Base-by-base conservation (phyloP, 2,797 vertebrate genomes). In the Hoplostethus atlanticus region DNA sequence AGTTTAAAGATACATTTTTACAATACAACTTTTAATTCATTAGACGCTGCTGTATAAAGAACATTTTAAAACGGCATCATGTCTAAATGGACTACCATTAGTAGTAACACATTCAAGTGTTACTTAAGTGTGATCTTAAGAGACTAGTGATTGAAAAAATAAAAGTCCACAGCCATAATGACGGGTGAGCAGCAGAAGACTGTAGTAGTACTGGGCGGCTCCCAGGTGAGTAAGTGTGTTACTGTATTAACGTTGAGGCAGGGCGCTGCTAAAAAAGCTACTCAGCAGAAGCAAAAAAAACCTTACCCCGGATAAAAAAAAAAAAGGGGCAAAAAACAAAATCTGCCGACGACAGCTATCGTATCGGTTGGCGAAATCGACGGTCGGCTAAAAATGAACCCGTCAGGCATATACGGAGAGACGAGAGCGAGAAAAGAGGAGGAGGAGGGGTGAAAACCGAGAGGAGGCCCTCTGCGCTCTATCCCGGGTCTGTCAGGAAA, bases 401-500 rank as follows among this genome's bases (percentile, higher is more conserved):
- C 69, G 73, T 75, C 59, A 65, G 77, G 64, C 44, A 80, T 69
- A 78, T 78, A 31, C 55, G 40, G 44, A 38, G 46, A 81, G 61
- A 4, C 10, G 71, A 25, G 13, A 28, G 25, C 8, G 5, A 15
- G 30, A 31, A 47, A 46, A 25, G 54, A 15, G 52, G 31, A 71
- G 44, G 31, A 34, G 6, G 42, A 25, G 58, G 53, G 68, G 68
- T 68, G 87, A 84, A 86, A 84, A 74, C 77, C 71, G 77, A 90
- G 80, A 71, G 17, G 66, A 80, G 57, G 68, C 46, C 55, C 75
- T 73, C 12, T n/a, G 61, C 52, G 77, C 80, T 81, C 71, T 53
- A 76, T 83, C 73, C 31, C 52, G 4, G 79, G 62, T 91, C 84
- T 86, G 89, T 91, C 89, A 91, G 80, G 86, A 84, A 88, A 87